Evolutionary conservation across 2,797 vertebrate species (phyloP).

Genomic region (Sphenopsis melanotis): DNA sequence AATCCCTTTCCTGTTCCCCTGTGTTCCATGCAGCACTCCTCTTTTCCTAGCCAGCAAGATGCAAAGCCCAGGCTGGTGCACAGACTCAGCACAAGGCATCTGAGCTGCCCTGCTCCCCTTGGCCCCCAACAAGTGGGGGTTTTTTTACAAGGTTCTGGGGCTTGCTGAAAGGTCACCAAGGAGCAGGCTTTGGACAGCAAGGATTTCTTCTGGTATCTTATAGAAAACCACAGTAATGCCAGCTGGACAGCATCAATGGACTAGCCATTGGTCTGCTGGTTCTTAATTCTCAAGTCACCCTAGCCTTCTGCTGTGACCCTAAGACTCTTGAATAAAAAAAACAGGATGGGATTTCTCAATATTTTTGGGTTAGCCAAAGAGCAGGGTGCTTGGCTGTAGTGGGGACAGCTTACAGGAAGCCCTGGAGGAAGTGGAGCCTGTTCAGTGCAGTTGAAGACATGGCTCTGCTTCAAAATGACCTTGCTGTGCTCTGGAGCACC

Average conservation of each 20-base stretch:
- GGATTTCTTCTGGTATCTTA: neutral
- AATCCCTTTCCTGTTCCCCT: neutral
- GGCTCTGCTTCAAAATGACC: neutral
- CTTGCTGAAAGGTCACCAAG: neutral
- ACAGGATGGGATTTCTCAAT: neutral
- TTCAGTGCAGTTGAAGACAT: neutral
- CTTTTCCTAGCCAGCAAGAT: neutral
- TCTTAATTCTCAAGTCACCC: neutral
- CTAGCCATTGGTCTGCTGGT: neutral
- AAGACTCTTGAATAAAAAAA: neutral
- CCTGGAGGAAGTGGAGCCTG: neutral
- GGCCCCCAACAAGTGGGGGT: accelerated
- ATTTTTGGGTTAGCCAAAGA: neutral
- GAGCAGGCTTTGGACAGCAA: neutral
- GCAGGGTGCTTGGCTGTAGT: neutral
- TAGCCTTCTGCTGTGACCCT: neutral
- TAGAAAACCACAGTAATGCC: neutral
- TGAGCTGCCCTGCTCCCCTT: neutral
- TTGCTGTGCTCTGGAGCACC: neutral
- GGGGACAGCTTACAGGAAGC: neutral
- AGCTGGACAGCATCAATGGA: neutral
- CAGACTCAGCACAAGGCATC: neutral
- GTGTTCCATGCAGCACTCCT: neutral
- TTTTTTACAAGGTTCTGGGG: neutral
- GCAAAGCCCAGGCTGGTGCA: neutral